Conservation (phyloP, 2,797 vertebrate genomes). For the Peromyscus eremicus region DNA sequence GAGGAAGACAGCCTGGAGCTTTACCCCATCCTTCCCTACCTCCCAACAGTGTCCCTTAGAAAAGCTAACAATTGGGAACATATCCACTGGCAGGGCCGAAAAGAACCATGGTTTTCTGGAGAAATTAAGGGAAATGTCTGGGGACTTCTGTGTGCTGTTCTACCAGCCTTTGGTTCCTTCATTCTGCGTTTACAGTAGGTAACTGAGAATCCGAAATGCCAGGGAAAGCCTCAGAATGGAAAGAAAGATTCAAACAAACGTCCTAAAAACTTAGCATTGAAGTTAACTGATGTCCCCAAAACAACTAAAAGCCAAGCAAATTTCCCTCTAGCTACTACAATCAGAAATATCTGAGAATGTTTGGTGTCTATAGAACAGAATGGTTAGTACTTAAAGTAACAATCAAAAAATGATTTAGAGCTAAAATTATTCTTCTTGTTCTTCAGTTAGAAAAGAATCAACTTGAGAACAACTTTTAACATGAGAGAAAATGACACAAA, state of each 20-base stretch:
- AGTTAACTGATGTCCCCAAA: not conserved
- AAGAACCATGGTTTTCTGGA: not conserved
- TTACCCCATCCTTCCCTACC: not conserved
- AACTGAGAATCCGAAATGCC: not conserved
- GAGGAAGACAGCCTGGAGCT: not conserved
- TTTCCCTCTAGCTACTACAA: not conserved
- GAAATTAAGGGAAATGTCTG: not conserved
- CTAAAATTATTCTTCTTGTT: not conserved
- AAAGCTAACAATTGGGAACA: not conserved
- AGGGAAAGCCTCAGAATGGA: not conserved
- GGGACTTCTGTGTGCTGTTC: not conserved
- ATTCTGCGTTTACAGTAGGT: not conserved
- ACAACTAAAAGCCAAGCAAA: not conserved
- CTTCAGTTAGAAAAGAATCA: not conserved
- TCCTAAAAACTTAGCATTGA: not conserved
- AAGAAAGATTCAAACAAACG: not conserved
- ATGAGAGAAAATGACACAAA: not conserved
- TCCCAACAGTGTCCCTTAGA: not conserved
- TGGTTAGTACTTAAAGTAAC: not conserved
- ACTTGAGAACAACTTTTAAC: not conserved
- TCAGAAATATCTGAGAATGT: constrained; percentile 1
- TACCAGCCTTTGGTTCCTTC: not conserved
- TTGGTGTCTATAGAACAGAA: not conserved
- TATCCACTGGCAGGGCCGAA: not conserved
- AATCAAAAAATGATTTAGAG: constrained; percentile 16